A percentile compares a stretch with the other conserved stretches of the same genome.
Evolutionary conservation across 2,797 vertebrate species (phyloP).

Genomic region (Etheostoma nigrum): DNA sequence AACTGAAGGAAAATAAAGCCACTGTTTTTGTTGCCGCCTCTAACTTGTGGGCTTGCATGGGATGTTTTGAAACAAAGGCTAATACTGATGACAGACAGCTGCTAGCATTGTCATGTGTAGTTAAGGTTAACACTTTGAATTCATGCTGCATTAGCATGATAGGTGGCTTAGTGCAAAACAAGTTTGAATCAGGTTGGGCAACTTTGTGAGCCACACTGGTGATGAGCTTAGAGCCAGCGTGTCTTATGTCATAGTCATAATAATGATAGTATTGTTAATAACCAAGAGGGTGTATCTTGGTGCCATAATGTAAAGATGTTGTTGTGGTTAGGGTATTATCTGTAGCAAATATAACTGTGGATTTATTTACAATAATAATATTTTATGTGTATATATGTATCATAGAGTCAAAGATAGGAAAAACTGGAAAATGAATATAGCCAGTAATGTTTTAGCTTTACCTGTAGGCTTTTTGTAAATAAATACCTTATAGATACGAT

Average conservation of each 20-base stretch:
- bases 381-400: neutral
- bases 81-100: neutral
- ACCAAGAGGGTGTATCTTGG: neutral
- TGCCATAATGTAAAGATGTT: neutral
- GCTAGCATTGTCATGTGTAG: neutral
- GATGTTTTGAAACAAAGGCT: conserved; percentile 8
- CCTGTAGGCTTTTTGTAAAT: neutral
- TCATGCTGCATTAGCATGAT: neutral
- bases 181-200: conserved; percentile 44
- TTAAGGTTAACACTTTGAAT: neutral
- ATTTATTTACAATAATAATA: conserved; percentile 1
- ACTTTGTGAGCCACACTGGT: conserved; percentile 21
- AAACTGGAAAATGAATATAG: neutral
- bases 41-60: neutral
- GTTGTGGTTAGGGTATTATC: neutral
- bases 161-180: neutral
- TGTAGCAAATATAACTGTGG: neutral
- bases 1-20: neutral
- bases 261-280: no score
- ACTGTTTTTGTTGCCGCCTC: neutral
- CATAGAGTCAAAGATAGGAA: neutral
- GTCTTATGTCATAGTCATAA: neutral
- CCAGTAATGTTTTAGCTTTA: neutral
- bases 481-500: neutral
- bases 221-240: neutral